A percentile compares a stretch with the other conserved stretches of the same genome.
These are phyloP conservation scores for Mola mola DNA, from an alignment of 2,113 vertebrate species.

Conservation along the genomic window DNA sequence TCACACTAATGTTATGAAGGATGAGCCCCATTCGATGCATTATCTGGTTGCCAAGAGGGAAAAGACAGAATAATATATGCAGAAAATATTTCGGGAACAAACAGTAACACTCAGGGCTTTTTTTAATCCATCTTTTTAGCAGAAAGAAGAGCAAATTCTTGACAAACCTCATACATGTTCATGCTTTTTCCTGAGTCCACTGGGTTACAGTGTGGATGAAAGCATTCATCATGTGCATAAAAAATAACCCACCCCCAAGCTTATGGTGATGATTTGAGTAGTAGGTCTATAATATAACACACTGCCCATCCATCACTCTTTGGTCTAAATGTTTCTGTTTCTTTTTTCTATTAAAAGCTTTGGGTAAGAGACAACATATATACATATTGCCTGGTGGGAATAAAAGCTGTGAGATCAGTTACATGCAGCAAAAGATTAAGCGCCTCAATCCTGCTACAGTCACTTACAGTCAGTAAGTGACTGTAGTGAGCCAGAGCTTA, in stretches of 20 bases:
- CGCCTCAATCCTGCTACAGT: slow-evolving; percentile 8
- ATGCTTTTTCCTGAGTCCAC: slow-evolving; percentile 10
- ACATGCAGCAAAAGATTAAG: slow-evolving; percentile 3
- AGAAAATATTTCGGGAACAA: too few species aligned
- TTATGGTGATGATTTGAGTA: slow-evolving; percentile 44
- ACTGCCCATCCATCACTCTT: slow-evolving; percentile 24
- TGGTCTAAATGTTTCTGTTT: slow-evolving; percentile 24
- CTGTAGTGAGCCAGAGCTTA: slow-evolving; percentile 11
- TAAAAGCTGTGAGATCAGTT: too few species aligned
- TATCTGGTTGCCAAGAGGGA: too few species aligned
- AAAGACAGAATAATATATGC: too few species aligned
- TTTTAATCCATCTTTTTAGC: slow-evolving; percentile 50
- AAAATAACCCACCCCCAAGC: slow-evolving; percentile 54
- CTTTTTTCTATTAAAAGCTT: slow-evolving; percentile 17
- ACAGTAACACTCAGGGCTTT: not conserved
- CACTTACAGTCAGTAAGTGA: slow-evolving; percentile 2
- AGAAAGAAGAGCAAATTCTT: slow-evolving; percentile 22
- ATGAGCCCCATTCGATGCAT: too few species aligned
- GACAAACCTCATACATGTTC: slow-evolving; percentile 47
- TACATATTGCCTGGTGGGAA: too few species aligned
- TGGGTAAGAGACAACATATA: not conserved
- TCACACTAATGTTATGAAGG: too few species aligned
- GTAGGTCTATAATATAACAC: slow-evolving; percentile 28
- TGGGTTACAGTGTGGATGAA: slow-evolving; percentile 28
- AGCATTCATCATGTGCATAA: slow-evolving; percentile 60